A percentile compares a stretch with the other conserved stretches of the same genome.
Evolutionary conservation across 2,888 invertebrate species (phyloP).

Genomic region (Callyntrura guangdongensis): DNA sequence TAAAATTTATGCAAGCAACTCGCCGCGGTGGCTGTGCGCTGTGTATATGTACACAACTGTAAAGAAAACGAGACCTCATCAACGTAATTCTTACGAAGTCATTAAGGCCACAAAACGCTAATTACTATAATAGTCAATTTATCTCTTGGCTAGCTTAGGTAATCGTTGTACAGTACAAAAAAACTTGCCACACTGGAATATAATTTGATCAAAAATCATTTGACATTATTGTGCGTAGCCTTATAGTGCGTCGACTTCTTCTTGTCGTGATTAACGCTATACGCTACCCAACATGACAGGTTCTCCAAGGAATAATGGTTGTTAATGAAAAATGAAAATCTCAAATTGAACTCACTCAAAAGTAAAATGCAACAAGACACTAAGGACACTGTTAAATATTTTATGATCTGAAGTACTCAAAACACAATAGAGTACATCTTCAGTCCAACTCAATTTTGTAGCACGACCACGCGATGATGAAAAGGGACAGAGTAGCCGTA

Average conservation of each 20-base stretch:
- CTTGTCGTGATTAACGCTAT: background rate
- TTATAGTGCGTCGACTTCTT: too few species aligned
- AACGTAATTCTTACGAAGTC: background rate
- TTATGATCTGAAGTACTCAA: background rate
- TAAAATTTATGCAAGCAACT: too few species aligned
- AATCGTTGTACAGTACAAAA: background rate
- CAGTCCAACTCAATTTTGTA: constrained; percentile 7
- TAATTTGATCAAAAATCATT: too few species aligned
- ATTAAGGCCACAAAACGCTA: constrained; percentile 10
- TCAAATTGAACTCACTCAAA: background rate
- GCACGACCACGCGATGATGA: constrained; percentile 41
- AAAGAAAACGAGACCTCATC: background rate
- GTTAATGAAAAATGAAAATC: constrained; percentile 26
- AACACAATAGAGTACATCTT: constrained; percentile 19
- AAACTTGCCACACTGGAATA: background rate
- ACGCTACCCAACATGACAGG: background rate
- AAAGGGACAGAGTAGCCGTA: constrained; percentile 11
- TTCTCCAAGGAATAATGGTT: background rate
- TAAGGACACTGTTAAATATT: constrained; percentile 3
- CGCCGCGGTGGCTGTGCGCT: too few species aligned
- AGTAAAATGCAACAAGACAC: constrained; percentile 1
- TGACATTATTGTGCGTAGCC: background rate
- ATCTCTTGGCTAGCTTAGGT: background rate
- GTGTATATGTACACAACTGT: background rate
- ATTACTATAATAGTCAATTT: background rate